These are phyloP conservation scores for Python bivittatus DNA, from an alignment of 2,113 vertebrate genomes.

Conservation along the genomic window DNA sequence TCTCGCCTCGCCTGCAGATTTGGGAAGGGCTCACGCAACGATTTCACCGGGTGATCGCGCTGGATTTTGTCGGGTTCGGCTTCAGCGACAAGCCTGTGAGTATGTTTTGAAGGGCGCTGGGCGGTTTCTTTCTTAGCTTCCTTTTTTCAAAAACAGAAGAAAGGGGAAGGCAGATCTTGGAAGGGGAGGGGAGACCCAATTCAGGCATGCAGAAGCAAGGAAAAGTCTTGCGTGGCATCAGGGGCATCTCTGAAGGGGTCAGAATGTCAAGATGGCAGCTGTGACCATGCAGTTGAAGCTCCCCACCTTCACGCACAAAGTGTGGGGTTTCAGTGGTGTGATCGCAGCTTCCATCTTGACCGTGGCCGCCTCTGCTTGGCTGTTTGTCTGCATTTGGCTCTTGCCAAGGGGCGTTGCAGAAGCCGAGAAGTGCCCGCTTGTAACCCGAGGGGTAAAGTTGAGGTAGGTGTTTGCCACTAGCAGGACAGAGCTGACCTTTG, in stretches of 20 bases:
- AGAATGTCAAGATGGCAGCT: not conserved
- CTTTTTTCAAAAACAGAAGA: not conserved
- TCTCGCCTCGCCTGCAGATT: conserved; percentile 72
- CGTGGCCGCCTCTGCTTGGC: not conserved
- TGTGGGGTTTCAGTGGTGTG: no score
- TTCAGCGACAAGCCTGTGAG: conserved; percentile 97
- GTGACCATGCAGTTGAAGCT: no score
- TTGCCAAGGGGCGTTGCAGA: no score
- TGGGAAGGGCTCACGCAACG: conserved; percentile 91
- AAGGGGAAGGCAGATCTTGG: not conserved
- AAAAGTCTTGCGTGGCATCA: no score
- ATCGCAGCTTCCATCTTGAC: no score
- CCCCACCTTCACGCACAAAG: no score
- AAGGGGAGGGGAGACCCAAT: not conserved
- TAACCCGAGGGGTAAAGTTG: not conserved
- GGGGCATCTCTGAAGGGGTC: no score
- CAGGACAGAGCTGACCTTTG: not conserved
- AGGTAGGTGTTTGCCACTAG: no score
- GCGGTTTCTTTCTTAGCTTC: not conserved
- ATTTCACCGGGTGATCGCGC: conserved; percentile 88
- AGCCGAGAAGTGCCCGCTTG: not conserved
- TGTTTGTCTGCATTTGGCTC: no score
- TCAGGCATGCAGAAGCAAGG: not conserved
- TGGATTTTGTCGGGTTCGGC: conserved; percentile 94
- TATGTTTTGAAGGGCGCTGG: not conserved